phyloP scores from a whole-genome alignment of 2,888 invertebrate species.

The Heliconius aoede region DNA sequence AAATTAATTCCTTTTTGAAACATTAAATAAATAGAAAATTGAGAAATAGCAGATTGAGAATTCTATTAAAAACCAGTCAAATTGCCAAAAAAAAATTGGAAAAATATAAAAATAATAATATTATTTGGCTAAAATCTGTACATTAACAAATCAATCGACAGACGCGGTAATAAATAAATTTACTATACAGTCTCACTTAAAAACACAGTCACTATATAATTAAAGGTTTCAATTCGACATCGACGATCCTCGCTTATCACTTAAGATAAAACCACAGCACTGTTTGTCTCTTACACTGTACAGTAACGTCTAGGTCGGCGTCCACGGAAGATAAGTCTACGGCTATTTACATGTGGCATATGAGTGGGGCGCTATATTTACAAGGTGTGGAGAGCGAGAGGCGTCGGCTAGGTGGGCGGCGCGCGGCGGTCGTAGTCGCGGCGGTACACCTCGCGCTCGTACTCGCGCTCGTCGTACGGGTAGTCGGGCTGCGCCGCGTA shows the following conservation, averaged over 20 bases:
- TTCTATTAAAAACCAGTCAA: conserved; percentile 61
- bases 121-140: conserved; percentile 74
- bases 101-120: conserved; percentile 72
- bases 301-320: conserved; percentile 61
- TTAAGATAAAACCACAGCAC: conserved; percentile 82
- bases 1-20: conserved; percentile 67
- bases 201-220: conserved; percentile 67
- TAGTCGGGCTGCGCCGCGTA: conserved; percentile 79
- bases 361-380: conserved; percentile 64
- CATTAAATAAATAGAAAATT: conserved; percentile 72
- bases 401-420: conserved; percentile 80
- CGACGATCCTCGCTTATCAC: conserved; percentile 76
- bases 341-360: conserved; percentile 72
- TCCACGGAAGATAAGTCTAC: conserved; percentile 59
- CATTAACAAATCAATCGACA: conserved; percentile 74
- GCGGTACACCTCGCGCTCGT: conserved; percentile 83
- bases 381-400: conserved; percentile 50
- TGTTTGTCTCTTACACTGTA: conserved; percentile 81
- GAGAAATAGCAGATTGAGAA: conserved; percentile 63
- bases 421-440: conserved; percentile 87
- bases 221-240: conserved; percentile 62
- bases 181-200: conserved; percentile 80
- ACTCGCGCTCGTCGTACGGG: conserved; percentile 81
- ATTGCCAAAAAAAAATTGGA: conserved; percentile 73
- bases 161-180: conserved; percentile 80